Percentiles rank a stretch among this genome's conserved stretches.
Evolutionary conservation across 2,888 invertebrate species (phyloP).

Genomic region (Catocala fraxini): DNA sequence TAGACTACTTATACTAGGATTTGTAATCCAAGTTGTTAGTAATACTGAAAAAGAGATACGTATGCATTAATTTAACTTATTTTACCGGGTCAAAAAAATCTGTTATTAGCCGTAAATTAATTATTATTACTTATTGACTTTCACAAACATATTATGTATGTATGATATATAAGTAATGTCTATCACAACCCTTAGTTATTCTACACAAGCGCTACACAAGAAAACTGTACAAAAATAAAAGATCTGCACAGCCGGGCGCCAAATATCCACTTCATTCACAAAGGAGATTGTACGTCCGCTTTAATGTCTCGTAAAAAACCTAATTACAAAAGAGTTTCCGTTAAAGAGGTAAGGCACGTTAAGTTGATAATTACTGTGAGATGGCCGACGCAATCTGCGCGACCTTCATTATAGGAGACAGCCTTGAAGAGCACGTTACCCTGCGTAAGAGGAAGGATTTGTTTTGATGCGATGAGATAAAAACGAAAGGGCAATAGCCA

Average conservation of each 20-base stretch:
- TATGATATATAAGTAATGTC: no score
- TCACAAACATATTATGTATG: no score
- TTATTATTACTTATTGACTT: no score
- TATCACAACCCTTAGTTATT: no score
- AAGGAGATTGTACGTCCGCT: conserved; percentile 36
- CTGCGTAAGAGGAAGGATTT: conserved; percentile 19
- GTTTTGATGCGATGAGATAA: background rate
- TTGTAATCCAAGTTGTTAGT: no score
- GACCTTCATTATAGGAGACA: conserved; percentile 38
- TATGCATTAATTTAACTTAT: no score
- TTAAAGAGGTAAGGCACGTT: conserved; percentile 44
- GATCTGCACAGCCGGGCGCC: background rate
- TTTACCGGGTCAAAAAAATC: no score
- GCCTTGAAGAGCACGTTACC: conserved; percentile 37
- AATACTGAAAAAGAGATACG: no score
- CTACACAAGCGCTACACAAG: no score
- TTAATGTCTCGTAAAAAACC: conserved; percentile 40
- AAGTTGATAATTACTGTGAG: conserved; percentile 44
- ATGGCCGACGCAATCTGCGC: conserved; percentile 24
- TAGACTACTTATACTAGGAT: no score
- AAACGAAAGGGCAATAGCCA: background rate
- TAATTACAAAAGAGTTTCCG: conserved; percentile 46
- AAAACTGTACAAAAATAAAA: no score
- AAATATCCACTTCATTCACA: conserved; percentile 32
- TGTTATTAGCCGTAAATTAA: no score